phyloP scores from a whole-genome alignment of 2,113 vertebrate species.

The Nothobranchius furzeri region DNA sequence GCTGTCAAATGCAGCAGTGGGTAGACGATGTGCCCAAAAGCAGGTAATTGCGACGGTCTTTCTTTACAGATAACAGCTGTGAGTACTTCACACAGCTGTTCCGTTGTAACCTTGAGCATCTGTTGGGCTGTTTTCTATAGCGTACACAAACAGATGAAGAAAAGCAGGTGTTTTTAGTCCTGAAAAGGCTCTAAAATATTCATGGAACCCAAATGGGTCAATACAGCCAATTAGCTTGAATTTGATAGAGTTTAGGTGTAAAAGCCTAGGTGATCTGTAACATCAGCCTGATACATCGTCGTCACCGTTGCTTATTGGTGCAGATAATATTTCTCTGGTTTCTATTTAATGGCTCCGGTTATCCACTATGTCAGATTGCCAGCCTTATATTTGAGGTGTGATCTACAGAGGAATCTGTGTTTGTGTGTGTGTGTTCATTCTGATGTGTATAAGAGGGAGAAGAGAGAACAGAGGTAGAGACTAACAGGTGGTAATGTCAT shows the following conservation, averaged over 20 bases:
- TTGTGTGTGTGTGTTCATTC: not conserved
- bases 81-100: not conserved
- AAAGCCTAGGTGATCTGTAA: not conserved
- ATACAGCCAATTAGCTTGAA: not conserved
- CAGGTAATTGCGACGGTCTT: not conserved
- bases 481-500: conserved; percentile 25
- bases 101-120: not conserved
- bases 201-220: not conserved
- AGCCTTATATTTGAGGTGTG: conserved; percentile 23
- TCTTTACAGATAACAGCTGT: not conserved
- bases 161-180: not conserved
- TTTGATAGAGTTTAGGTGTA: not conserved
- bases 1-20: not conserved
- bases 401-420: conserved; percentile 22
- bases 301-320: not conserved
- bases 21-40: not conserved
- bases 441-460: not conserved
- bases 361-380: not conserved
- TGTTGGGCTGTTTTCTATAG: not conserved
- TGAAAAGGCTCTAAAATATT: not conserved
- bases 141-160: not conserved
- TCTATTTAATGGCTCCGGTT: not conserved
- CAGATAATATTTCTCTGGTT: not conserved
- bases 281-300: not conserved
- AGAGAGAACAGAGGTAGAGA: not conserved